Evolutionary conservation across 2,113 vertebrate genomes (phyloP), one percentile per base, ranked within the genome.

Genomic region (Stegastes partitus): DNA sequence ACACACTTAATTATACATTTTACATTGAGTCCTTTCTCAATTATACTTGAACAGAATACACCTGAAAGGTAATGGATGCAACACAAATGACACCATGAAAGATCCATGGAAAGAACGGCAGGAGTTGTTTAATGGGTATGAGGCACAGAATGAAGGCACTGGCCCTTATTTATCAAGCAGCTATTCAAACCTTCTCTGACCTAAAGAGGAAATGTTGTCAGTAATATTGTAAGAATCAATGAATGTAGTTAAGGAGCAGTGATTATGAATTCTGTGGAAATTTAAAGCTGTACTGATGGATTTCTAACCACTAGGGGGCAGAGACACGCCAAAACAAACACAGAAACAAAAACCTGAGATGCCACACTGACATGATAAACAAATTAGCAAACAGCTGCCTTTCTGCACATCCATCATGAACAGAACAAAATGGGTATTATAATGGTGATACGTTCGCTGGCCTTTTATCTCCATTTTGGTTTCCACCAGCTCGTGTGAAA

Each of bases 131-230:
- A 55, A 73, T 87, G 77, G 26, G 25, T 55, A 83, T 79, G 83
- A 89, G 87, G 87, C 88, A 89, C 84, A 84, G 59, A 83, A 88
- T 87, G 84, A 82, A 87, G 85, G 72, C 72, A 64, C 31, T 79
- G 87, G 83, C 87, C 90, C 80, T 88, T 91, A 88, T 90, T 90
- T 92, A 87, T 89, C 79, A 78, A 73, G 78, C 47, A 72, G 42
- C 8, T 68, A 7, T 67, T 58, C 9, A 23, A 21, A 37, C 4
- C 3, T 8, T 19, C 10, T 59, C 42, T 18, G 0, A 45, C 54
- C 16, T 5, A 9, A 31, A 53, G 37, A 50, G n/a, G 7, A 62
- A 5, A 39, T 39, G 3, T 23, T 25, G 3, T 39, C 15, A 15
- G 8, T 69, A 5, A 26, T 23, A 50, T 12, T 62, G 25, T 49